Evolutionary conservation across 2,113 vertebrate genomes (phyloP), one percentile per base, ranked within the genome.

Genomic region (Galemys pyrenaicus): DNA sequence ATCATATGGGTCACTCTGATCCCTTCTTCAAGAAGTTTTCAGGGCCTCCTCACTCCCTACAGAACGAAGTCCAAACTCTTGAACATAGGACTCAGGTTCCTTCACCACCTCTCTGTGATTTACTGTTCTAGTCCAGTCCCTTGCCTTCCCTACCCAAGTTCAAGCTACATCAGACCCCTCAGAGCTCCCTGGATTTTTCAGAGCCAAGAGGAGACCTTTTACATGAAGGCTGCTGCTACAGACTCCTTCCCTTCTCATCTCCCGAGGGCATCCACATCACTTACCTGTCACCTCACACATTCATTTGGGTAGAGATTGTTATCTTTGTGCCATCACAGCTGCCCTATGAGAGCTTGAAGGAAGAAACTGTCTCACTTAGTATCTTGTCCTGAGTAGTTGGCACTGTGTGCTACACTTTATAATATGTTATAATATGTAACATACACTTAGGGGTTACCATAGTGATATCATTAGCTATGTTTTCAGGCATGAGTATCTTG

Each of bases 321-420:
- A 91, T 46, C 68, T 92, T 67, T 41, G 44, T 56, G 39, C 68
- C 39, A 37, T 83, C 44, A 62, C 58, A 68, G 68, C 24, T 75
- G 83, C 67, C 32, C 83, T 84, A 65, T 65, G 79, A 75, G 79
- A 94, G 22, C 32, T 62, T 89, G 39, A 39, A 90, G 94, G 35
- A 37, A 90, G n/a, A 78, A 92, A 88, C 32, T 39, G 4, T 37
- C 39, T 89, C 77, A 58, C 51, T n/a, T 46, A 32, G 32, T 41
- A 51, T 16, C 79, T 88, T 93, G 32, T 62, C 73, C 56, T 39
- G 62, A 68, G 49, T 74, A 60, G 20, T 46, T 87, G 32, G 60
- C 41, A 39, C 24, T 49, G 37, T 54, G 22, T 20, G 7, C 44
- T 60, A 46, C n/a, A n/a, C 35, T 71, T 26, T 46, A 26, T 24